Percentiles rank a stretch among this genome's conserved stretches.
phyloP scores from a whole-genome alignment of 2,888 invertebrate species.

The Tribolium freemani region DNA sequence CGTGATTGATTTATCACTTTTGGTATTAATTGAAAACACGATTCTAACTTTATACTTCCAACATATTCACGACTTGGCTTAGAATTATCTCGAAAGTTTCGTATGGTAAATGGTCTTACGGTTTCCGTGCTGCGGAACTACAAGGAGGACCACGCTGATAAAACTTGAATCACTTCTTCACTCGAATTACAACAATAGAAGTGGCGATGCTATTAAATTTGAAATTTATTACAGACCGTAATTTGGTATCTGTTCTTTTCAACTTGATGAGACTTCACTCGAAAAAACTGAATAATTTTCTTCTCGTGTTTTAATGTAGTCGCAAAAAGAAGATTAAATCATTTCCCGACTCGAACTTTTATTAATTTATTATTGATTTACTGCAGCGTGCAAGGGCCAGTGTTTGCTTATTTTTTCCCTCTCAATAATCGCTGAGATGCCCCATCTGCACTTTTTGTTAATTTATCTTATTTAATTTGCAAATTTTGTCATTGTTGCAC shows the following conservation, averaged over 20 bases:
- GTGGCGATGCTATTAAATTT: background rate
- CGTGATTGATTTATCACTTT: conserved; percentile 23
- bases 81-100: conserved; percentile 12
- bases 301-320: no score
- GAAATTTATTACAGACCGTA: background rate
- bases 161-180: background rate
- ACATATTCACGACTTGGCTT: background rate
- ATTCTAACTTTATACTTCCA: conserved; percentile 11
- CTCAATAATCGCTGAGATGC: background rate
- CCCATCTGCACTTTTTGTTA: background rate
- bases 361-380: no score
- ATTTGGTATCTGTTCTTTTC: no score
- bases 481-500: no score
- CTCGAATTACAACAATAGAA: background rate
- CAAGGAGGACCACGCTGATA: conserved; percentile 13
- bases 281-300: no score
- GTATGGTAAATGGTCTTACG: conserved; percentile 11
- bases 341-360: no score
- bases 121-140: conserved; percentile 6
- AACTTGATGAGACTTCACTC: no score
- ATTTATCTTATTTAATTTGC: background rate
- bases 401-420: background rate
- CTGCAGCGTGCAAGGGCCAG: no score
- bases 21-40: conserved; percentile 10
- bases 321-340: no score